Evolutionary conservation across 1,140 invertebrate species (phyloP).

Genomic region (Riptortus pedestris): DNA sequence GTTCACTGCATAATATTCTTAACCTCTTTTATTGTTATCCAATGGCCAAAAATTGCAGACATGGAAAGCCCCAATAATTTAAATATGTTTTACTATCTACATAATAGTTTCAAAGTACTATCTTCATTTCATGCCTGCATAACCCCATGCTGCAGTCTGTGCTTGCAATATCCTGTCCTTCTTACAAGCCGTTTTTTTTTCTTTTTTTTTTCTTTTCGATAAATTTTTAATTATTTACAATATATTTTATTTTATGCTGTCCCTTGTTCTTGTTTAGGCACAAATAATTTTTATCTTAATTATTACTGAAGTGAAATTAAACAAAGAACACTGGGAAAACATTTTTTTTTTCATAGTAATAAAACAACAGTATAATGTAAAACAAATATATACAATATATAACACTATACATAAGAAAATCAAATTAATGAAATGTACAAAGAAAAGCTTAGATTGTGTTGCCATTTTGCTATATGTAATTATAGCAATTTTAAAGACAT

Average conservation of each 20-base stretch:
- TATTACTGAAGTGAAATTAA: not conserved
- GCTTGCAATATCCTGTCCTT: conserved; percentile 30
- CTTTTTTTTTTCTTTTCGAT: not conserved
- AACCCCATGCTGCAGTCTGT: conserved; percentile 34
- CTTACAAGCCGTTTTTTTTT: conserved; percentile 28
- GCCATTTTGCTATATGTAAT: conserved; percentile 22
- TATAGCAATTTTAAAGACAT: not conserved
- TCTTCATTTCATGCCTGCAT: conserved; percentile 17
- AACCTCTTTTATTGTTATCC: not conserved
- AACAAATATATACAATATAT: conserved; percentile 22
- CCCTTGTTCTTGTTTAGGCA: not conserved
- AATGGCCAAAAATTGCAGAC: conserved; percentile 13
- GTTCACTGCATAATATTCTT: too few species aligned
- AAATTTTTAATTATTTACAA: not conserved
- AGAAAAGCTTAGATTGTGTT: conserved; percentile 22
- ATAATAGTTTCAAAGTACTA: not conserved
- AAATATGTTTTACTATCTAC: not conserved
- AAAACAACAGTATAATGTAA: not conserved
- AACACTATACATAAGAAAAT: conserved; percentile 14
- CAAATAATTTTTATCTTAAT: not conserved
- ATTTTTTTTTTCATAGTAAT: not conserved
- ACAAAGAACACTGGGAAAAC: not conserved
- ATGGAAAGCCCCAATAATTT: conserved; percentile 2
- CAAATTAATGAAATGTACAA: conserved; percentile 15
- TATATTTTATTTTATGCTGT: not conserved